Evolutionary conservation across 1,140 invertebrate species (phyloP).

Genomic region (Lasioglossum albipes): DNA sequence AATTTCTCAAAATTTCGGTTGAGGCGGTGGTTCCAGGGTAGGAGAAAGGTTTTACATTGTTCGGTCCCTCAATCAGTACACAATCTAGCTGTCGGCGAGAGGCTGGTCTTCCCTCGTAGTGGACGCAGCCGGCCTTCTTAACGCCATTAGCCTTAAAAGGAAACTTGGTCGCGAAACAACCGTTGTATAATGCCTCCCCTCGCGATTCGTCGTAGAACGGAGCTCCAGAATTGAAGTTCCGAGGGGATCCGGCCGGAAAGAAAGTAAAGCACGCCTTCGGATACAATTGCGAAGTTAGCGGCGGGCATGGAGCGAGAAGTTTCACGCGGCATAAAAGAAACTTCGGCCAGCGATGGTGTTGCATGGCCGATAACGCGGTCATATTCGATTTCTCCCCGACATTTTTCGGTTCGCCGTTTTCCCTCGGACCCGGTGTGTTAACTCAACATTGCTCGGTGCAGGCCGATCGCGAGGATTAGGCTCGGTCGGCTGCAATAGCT

Average conservation of each 20-base stretch:
- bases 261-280: slow-evolving; percentile 8
- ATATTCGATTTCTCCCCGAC: neutral
- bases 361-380: neutral
- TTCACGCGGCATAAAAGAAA: neutral
- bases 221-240: too few relatives aligned
- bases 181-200: slow-evolving; percentile 25
- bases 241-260: neutral
- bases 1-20: too few relatives aligned
- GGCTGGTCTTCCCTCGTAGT: too few relatives aligned
- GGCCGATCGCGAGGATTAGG: too few relatives aligned
- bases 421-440: too few relatives aligned
- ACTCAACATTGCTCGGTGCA: too few relatives aligned
- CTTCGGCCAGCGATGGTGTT: too few relatives aligned
- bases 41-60: neutral
- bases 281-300: slow-evolving; percentile 24
- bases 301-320: neutral
- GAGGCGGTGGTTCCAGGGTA: too few relatives aligned
- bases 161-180: slow-evolving; percentile 32
- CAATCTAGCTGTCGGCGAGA: neutral
- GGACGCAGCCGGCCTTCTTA: neutral
- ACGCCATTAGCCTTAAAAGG: slow-evolving; percentile 18
- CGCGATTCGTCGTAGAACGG: neutral
- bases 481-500: too few relatives aligned
- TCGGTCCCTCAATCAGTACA: neutral
- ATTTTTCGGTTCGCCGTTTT: too few relatives aligned